phyloP scores from a whole-genome alignment of 2,113 vertebrate genomes.

The Oenanthe oenanthe region DNA sequence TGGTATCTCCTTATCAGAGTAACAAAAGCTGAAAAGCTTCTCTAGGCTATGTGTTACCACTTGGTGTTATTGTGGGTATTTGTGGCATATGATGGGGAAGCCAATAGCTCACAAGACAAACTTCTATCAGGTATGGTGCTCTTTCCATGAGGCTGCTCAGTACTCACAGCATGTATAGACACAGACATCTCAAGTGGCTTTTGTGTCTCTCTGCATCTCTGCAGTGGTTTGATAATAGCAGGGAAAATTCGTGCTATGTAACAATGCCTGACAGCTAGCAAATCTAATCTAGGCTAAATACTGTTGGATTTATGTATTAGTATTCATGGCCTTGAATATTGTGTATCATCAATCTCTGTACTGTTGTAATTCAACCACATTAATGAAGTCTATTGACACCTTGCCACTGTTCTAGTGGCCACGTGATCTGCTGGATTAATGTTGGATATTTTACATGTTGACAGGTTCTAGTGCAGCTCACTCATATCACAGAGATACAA shows the following conservation, averaged over 20 bases:
- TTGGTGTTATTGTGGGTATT: neutral
- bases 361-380: slow-evolving; percentile 20
- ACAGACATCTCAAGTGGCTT: neutral
- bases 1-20: neutral
- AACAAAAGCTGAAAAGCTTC: neutral
- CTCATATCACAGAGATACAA: neutral
- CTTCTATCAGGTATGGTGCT: neutral
- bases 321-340: slow-evolving; percentile 2
- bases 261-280: neutral
- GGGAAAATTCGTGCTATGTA: neutral
- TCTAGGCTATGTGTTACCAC: neutral
- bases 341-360: slow-evolving; percentile 18
- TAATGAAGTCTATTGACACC: slow-evolving; percentile 47
- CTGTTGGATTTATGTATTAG: slow-evolving; percentile 29
- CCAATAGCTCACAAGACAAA: neutral
- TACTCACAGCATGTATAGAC: neutral
- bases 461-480: neutral
- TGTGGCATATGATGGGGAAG: neutral
- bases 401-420: neutral
- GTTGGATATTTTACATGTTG: neutral
- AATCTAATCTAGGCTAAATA: slow-evolving; percentile 41
- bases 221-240: neutral
- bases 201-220: neutral
- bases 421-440: neutral
- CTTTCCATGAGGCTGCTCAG: neutral